Evolutionary conservation across 2,113 vertebrate genomes (phyloP), one percentile per base, ranked within the genome.

Genomic region (Rostratula benghalensis): DNA sequence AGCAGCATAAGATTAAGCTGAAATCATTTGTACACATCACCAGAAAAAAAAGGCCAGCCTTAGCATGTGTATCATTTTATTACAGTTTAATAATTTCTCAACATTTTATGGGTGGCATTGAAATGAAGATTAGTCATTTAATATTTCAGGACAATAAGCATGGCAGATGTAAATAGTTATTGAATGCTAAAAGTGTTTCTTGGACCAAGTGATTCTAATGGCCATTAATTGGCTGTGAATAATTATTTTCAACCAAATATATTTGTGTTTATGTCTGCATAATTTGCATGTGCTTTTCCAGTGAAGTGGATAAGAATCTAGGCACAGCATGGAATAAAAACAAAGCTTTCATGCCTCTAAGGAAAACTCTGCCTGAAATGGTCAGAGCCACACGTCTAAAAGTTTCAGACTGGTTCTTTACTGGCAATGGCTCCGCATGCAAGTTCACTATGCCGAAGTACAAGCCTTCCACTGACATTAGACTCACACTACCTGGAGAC

Each of bases 371-470:
- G 69, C 31, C 68, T 87, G 25, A 82, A 81, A 76, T 10, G 41
- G 15, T 67, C 28, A 75, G 63, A 54, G 53, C 6, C 30, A 54
- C 22, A 41, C 7, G 8, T 14, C 60, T 67, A 21, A 27, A 73
- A 35, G 24, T 70, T 89, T 82, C 46, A 85, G 23, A 43, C 27
- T 37, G 33, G 5, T 43, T 83, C 60, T 87, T 70, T 37, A 10
- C 35, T 68, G 5, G 2, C 0, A 0, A 22, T 78, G 5, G 1
- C 43, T 68, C 39, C 45, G 61, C 53, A 33, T 3, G 1, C 31
- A 59, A 60, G 6, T 25, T 43, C 45, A 13, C 24, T 51, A 51
- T 75, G 59, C 7, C 0, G 0, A 90, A 64, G 46, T 27, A 71
- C 8, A 11, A 84, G 23, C 19, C 21, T 71, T 71, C 45, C 24